These are phyloP conservation scores for Pyrochroa serraticornis DNA, from an alignment of 2,888 invertebrate species.

Conservation along the genomic window DNA sequence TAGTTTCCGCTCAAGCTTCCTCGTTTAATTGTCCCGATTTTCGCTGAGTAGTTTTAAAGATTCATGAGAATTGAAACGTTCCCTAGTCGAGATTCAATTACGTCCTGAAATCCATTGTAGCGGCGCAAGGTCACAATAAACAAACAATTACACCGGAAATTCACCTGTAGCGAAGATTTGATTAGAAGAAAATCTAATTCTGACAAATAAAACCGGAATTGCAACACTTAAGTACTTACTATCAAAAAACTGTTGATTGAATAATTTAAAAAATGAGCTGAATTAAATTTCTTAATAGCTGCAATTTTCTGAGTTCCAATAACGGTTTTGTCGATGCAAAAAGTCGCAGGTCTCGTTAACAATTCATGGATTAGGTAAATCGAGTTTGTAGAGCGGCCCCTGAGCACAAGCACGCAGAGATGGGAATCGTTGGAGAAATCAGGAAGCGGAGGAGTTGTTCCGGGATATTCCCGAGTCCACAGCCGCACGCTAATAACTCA, in stretches of 20 bases:
- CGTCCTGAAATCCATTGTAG: background rate
- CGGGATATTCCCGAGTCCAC: slow-evolving; percentile 9
- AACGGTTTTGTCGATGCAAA: no score
- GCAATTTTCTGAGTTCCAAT: background rate
- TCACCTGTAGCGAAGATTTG: background rate
- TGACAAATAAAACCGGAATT: background rate
- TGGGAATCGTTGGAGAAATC: slow-evolving; percentile 20
- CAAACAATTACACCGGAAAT: slow-evolving; percentile 1
- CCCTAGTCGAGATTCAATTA: slow-evolving; percentile 1
- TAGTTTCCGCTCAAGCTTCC: no score
- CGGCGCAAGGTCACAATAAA: background rate
- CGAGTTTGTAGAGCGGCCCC: background rate
- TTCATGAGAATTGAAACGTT: background rate
- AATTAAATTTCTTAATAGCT: no score
- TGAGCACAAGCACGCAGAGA: background rate
- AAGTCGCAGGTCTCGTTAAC: background rate
- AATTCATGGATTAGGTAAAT: background rate
- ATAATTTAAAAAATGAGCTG: background rate
- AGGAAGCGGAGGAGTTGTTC: slow-evolving; percentile 21
- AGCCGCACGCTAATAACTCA: slow-evolving; percentile 35
- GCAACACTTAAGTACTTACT: no score
- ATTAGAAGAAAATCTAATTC: background rate
- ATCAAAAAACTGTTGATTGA: no score
- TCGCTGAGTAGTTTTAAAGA: no score
- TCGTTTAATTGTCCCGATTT: no score